These are phyloP conservation scores for Chamaetylas fuelleborni DNA, from an alignment of 2,113 vertebrate species.

Conservation along the genomic window DNA sequence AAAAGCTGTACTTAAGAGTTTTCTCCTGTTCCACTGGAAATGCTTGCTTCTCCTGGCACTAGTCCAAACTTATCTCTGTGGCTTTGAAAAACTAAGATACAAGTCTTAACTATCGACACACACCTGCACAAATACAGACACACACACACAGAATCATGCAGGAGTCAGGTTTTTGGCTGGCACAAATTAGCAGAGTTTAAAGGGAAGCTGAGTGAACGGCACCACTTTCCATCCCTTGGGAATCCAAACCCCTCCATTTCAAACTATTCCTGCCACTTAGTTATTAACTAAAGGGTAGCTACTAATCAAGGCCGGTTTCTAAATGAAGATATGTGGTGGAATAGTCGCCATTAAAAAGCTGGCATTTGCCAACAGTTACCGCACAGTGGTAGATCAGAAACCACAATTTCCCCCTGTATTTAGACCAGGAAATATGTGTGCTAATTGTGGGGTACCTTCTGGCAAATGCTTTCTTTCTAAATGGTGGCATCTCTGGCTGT, in stretches of 20 bases:
- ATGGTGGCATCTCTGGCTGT: not conserved
- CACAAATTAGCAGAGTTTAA: not conserved
- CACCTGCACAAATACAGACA: conserved; percentile 11
- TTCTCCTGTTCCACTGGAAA: conserved; percentile 26
- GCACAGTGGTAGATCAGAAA: conserved; percentile 4
- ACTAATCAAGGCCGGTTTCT: conserved; percentile 39
- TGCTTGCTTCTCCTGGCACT: not conserved
- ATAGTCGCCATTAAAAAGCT: conserved; percentile 5
- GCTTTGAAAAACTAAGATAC: conserved; percentile 39
- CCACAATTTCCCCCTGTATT: conserved; percentile 31
- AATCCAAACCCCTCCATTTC: not conserved
- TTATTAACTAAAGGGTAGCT: conserved; percentile 29
- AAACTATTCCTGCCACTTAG: conserved; percentile 3
- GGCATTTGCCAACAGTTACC: conserved; percentile 42
- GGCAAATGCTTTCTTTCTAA: not conserved
- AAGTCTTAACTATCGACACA: not conserved
- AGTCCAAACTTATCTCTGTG: not conserved
- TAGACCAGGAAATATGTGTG: conserved; percentile 15
- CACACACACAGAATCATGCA: not conserved
- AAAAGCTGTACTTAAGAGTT: conserved; percentile 38
- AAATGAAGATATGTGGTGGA: conserved; percentile 24
- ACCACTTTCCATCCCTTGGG: not conserved
- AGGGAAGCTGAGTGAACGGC: not conserved
- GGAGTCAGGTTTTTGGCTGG: not conserved
- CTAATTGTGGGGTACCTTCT: conserved; percentile 7